Evolutionary conservation across 1,140 invertebrate species (phyloP).

Genomic region (Neotoxoptera formosana): DNA sequence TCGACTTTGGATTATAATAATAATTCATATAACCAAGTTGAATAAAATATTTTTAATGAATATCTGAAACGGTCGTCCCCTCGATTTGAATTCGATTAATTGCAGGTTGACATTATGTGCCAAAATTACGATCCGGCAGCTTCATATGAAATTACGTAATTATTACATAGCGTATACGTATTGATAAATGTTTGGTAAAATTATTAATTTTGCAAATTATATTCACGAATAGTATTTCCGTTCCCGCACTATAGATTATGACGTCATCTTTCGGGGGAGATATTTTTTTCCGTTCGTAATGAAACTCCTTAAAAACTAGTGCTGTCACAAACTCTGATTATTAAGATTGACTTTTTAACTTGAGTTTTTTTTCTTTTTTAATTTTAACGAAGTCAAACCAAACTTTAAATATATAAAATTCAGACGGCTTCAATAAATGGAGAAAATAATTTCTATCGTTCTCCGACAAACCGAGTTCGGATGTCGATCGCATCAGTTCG

Average conservation of each 20-base stretch:
- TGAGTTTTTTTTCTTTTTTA: neutral
- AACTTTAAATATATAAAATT: neutral
- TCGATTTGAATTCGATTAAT: neutral
- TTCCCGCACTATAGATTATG: neutral
- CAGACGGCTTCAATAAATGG: neutral
- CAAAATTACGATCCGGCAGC: neutral
- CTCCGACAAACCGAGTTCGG: neutral
- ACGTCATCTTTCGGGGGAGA: neutral
- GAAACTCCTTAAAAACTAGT: neutral
- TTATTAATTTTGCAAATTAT: neutral
- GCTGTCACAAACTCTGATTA: too few relatives aligned
- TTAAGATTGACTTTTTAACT: neutral
- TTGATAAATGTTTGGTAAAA: neutral
- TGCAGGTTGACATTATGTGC: neutral
- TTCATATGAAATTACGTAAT: neutral
- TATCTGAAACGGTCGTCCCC: neutral
- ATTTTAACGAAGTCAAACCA: neutral
- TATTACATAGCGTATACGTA: neutral
- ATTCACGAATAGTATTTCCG: neutral
- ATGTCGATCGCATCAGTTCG: too few relatives aligned
- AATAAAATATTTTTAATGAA: neutral
- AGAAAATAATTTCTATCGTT: neutral
- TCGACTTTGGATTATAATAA: neutral
- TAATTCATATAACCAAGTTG: slow-evolving; percentile 5
- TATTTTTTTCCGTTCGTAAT: neutral